These are phyloP conservation scores for Zonitis immaculata DNA, from an alignment of 2,888 invertebrate species.

Conservation along the genomic window DNA sequence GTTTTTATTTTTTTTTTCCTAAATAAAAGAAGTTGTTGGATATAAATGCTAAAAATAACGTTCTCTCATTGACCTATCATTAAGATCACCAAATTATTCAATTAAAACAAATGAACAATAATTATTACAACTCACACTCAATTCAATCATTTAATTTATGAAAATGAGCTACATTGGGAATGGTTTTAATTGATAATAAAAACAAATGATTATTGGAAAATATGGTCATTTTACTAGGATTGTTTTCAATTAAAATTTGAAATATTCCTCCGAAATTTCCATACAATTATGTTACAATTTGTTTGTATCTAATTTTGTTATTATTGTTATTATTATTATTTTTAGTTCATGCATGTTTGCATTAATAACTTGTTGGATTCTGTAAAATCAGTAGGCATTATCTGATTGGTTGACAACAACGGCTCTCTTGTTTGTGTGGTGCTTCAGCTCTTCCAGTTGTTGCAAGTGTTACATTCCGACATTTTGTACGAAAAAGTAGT, in stretches of 20 bases:
- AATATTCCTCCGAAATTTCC: too few species aligned
- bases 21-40: background rate
- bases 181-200: conserved; percentile 1
- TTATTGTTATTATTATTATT: background rate
- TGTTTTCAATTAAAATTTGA: too few species aligned
- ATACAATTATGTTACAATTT: too few species aligned
- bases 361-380: conserved; percentile 2
- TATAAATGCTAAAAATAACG: background rate
- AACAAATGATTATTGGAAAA: background rate
- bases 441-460: background rate
- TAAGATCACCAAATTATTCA: conserved; percentile 8
- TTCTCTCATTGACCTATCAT: conserved; percentile 5
- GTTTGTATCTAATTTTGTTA: background rate
- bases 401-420: conserved; percentile 2
- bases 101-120: conserved; percentile 3
- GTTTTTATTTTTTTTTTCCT: background rate
- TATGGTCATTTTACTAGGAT: background rate
- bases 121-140: background rate
- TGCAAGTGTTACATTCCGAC: conserved; percentile 33
- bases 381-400: background rate
- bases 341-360: background rate
- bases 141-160: background rate
- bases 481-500: conserved; percentile 40
- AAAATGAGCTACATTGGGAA: background rate
- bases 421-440: conserved; percentile 4